Percentiles rank a stretch among this genome's conserved stretches.
phyloP scores from a whole-genome alignment of 2,797 vertebrate species.

The Percopsis omiscomaycus region DNA sequence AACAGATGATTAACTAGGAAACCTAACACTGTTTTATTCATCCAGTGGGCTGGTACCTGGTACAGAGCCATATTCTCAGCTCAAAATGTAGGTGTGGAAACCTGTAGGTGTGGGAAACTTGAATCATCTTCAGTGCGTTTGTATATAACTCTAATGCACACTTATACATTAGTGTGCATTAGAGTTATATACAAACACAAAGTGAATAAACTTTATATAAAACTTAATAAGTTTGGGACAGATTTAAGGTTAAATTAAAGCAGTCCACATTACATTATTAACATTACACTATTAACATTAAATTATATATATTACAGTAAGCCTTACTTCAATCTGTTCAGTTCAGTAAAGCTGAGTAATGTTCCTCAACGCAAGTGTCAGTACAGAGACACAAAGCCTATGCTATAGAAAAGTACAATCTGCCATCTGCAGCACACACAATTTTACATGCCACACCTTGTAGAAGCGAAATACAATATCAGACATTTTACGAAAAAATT shows the following conservation, averaged over 20 bases:
- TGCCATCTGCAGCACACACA: too few relatives aligned
- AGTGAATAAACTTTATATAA: too few relatives aligned
- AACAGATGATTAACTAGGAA: conserved; percentile 80
- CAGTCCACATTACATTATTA: too few relatives aligned
- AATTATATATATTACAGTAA: too few relatives aligned
- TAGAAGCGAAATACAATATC: conserved; percentile 76
- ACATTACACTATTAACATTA: too few relatives aligned
- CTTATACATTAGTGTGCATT: neutral
- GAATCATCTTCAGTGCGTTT: conserved; percentile 70
- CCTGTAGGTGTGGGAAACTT: conserved; percentile 81
- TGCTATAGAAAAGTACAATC: too few relatives aligned
- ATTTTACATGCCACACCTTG: conserved; percentile 73
- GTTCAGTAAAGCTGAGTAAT: too few relatives aligned
- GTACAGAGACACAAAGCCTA: too few relatives aligned
- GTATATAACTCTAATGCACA: conserved; percentile 61
- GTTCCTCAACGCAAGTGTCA: too few relatives aligned
- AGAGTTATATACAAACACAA: conserved; percentile 63
- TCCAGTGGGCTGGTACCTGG: conserved; percentile 81
- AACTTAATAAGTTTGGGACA: too few relatives aligned
- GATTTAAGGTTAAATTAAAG: too few relatives aligned
- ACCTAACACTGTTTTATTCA: conserved; percentile 85
- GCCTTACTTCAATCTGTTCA: too few relatives aligned
- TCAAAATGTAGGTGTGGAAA: conserved; percentile 75
- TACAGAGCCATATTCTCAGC: conserved; percentile 79
- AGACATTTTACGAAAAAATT: conserved; percentile 73